A percentile compares a stretch with the other conserved stretches of the same genome.
Conservation (phyloP, 2,797 vertebrate genomes). For the Poeciliopsis paucimaculata region DNA sequence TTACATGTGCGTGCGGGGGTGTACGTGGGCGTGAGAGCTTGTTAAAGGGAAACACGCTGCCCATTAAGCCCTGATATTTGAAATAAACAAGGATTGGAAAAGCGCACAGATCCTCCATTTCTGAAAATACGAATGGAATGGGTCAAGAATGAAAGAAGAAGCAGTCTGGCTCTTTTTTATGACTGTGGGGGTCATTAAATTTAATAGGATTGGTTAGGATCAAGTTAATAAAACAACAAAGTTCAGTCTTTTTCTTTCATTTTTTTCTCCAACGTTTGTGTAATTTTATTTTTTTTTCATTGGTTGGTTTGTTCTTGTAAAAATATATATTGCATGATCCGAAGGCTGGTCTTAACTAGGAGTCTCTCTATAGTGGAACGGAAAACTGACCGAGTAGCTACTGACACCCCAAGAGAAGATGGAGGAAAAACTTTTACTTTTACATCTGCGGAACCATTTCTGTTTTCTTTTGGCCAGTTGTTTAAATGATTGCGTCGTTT, state of each 20-base stretch:
- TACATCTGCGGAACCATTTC: background rate
- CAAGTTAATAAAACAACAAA: background rate
- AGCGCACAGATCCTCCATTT: background rate
- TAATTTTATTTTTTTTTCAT: background rate
- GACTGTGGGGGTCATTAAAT: background rate
- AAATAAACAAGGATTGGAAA: slow-evolving; percentile 34
- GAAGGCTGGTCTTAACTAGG: background rate
- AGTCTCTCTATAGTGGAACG: background rate
- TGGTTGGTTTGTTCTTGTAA: background rate
- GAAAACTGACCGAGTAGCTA: background rate
- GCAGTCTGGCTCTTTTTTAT: background rate
- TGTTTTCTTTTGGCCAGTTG: background rate
- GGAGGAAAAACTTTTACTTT: background rate
- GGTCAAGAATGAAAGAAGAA: slow-evolving; percentile 9
- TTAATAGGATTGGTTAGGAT: background rate
- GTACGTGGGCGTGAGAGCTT: slow-evolving; percentile 19
- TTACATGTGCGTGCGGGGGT: background rate
- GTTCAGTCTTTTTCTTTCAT: background rate
- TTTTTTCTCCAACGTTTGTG: background rate
- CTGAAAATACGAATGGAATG: background rate
- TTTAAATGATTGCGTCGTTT: background rate
- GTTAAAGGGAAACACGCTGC: slow-evolving; percentile 42
- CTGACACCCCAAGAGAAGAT: background rate
- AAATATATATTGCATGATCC: background rate
- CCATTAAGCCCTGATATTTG: slow-evolving; percentile 43